These are phyloP conservation scores for Tachysurus vachellii DNA, from an alignment of 2,113 vertebrate species.

Conservation along the genomic window DNA sequence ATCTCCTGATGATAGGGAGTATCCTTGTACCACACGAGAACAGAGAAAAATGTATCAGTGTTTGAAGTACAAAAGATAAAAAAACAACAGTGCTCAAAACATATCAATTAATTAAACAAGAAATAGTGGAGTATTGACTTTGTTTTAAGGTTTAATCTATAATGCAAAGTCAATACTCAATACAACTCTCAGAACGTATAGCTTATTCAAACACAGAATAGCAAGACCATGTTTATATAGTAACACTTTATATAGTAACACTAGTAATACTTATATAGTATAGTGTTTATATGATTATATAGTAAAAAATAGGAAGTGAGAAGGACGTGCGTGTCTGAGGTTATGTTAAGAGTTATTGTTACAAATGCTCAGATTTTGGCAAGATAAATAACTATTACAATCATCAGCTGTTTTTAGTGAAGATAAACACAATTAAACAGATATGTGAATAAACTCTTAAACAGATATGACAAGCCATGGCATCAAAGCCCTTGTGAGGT, in stretches of 20 bases:
- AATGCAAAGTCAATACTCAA: neutral
- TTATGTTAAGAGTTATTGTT: neutral
- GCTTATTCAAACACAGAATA: neutral
- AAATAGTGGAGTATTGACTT: no score
- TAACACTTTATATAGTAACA: no score
- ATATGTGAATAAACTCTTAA: neutral
- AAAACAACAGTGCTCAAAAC: neutral
- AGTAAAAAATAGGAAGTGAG: neutral
- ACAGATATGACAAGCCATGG: conserved; percentile 15
- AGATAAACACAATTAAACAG: neutral
- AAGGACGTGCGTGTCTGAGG: neutral
- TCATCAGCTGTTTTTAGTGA: neutral
- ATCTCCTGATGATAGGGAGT: neutral
- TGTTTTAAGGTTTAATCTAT: neutral
- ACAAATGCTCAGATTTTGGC: conserved; percentile 2
- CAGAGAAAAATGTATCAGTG: neutral
- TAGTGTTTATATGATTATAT: neutral
- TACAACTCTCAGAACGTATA: neutral
- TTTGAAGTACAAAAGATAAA: neutral
- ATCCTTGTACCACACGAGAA: neutral
- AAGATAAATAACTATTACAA: neutral
- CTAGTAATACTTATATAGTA: no score
- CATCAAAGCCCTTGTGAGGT: conserved; percentile 21
- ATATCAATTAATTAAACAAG: neutral
- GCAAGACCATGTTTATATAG: no score